phyloP scores from a whole-genome alignment of 2,797 vertebrate genomes.

The Crax fasciolata region DNA sequence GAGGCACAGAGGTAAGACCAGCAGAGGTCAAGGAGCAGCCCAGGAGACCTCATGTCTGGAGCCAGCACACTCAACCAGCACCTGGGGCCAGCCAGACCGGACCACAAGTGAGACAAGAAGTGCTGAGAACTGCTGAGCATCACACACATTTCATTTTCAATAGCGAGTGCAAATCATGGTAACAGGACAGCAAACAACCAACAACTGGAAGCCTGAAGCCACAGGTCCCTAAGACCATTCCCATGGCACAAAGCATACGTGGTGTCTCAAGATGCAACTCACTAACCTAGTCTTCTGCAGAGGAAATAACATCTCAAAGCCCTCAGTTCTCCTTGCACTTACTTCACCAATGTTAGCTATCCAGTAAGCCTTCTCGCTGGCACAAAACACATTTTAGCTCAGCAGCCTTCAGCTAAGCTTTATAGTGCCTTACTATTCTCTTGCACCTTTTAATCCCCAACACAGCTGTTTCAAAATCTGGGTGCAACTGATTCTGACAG shows the following conservation, averaged over 20 bases:
- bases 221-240: neutral
- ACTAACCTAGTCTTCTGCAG: neutral
- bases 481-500: neutral
- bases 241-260: accelerated
- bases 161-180: neutral
- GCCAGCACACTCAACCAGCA: neutral
- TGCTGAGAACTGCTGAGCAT: no score
- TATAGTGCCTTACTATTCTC: neutral
- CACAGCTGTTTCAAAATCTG: neutral
- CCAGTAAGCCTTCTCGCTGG: neutral
- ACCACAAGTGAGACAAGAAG: no score
- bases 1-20: neutral
- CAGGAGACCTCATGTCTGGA: neutral
- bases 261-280: neutral
- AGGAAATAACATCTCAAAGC: neutral
- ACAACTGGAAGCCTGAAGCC: neutral
- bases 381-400: neutral
- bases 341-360: neutral
- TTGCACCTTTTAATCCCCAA: neutral
- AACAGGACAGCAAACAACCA: accelerated
- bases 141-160: neutral
- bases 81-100: neutral
- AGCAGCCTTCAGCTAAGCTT: neutral
- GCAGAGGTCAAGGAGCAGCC: neutral
- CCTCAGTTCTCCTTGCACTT: neutral